Evolutionary conservation across 2,888 invertebrate genomes (phyloP).

Genomic region (Mythimna vitellina): DNA sequence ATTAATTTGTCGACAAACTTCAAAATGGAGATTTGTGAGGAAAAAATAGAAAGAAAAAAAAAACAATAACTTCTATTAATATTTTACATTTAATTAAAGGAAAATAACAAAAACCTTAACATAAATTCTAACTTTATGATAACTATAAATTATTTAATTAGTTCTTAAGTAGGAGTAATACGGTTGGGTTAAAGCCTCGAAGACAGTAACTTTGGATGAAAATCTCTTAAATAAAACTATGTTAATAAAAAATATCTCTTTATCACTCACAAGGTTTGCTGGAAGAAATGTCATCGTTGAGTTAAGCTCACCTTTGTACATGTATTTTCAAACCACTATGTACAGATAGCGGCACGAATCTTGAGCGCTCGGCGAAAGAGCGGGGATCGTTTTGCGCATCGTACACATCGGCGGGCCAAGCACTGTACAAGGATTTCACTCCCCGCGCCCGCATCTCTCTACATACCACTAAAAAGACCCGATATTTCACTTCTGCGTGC

Average conservation of each 20-base stretch:
- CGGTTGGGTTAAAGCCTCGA: constrained; percentile 10
- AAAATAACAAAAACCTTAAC: constrained; percentile 87
- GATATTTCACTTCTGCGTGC: too few species aligned
- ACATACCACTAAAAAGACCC: too few species aligned
- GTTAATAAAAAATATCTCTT: not conserved
- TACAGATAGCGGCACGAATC: too few species aligned
- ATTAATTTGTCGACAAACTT: too few species aligned
- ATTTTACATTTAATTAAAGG: constrained; percentile 79
- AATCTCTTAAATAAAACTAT: not conserved
- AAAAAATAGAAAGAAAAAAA: constrained; percentile 23
- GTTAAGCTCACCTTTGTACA: too few species aligned
- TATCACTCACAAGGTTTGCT: not conserved
- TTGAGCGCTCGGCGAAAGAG: too few species aligned
- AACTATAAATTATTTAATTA: constrained; percentile 56
- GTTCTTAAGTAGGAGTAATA: constrained; percentile 51
- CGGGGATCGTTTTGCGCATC: too few species aligned
- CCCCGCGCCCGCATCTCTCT: too few species aligned
- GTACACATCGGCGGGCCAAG: too few species aligned
- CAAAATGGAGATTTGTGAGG: not conserved
- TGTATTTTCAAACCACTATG: too few species aligned
- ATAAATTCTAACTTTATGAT: constrained; percentile 56
- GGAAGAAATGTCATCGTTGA: too few species aligned
- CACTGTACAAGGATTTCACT: too few species aligned
- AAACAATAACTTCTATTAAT: constrained; percentile 48
- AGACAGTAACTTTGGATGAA: not conserved